Conservation (phyloP, 2,797 vertebrate genomes). For the Acanthurus leucopareius region DNA sequence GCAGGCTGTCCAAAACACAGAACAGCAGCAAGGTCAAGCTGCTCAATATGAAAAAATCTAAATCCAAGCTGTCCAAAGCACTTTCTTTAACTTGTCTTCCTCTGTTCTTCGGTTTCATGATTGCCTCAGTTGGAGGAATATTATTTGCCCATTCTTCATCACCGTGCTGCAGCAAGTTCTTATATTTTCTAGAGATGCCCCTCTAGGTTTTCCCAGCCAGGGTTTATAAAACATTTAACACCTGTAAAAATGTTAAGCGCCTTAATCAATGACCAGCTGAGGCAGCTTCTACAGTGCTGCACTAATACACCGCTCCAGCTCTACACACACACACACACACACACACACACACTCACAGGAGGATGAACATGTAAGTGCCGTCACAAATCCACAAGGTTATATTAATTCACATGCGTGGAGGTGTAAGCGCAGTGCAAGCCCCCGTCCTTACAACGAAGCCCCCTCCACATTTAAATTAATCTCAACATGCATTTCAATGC, state of each 20-base stretch:
- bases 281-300: slow-evolving; percentile 17
- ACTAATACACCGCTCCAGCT: background rate
- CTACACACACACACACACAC: background rate
- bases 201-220: slow-evolving; percentile 40
- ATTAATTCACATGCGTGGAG: slow-evolving; percentile 30
- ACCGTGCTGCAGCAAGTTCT: slow-evolving; percentile 10
- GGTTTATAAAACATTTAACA: slow-evolving; percentile 65
- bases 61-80: slow-evolving; percentile 34
- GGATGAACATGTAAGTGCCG: background rate
- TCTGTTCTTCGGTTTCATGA: slow-evolving; percentile 16
- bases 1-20: slow-evolving; percentile 45
- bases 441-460: background rate
- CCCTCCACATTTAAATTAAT: slow-evolving; percentile 6
- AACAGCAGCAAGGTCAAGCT: slow-evolving; percentile 59
- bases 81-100: slow-evolving; percentile 33
- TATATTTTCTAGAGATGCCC: slow-evolving; percentile 36
- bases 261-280: slow-evolving; percentile 58
- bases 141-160: slow-evolving; percentile 49
- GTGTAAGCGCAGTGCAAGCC: background rate
- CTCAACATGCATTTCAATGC: slow-evolving; percentile 23
- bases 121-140: slow-evolving; percentile 33
- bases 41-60: slow-evolving; percentile 30
- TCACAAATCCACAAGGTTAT: slow-evolving; percentile 12
- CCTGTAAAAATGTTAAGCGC: slow-evolving; percentile 59
- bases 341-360: background rate